Evolutionary conservation across 2,888 invertebrate species (phyloP), one percentile per base, ranked within the genome.

Genomic region (Agrochola macilenta): DNA sequence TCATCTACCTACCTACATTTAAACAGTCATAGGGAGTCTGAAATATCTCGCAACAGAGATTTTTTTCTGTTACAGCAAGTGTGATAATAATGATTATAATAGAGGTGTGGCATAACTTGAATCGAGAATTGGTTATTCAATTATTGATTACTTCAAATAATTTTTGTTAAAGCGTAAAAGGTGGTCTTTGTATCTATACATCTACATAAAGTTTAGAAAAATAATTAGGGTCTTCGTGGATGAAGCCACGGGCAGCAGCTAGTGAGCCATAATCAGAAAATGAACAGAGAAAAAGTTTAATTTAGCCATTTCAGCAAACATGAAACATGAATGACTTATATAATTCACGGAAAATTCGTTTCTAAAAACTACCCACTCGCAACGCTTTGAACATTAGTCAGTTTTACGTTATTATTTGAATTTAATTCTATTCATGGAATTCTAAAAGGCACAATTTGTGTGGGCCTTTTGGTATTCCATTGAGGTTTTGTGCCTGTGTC

Each of bases 341-440:
- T 23, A 39, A 49, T 49, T 76, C 23, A 30, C 30, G 30, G 39
- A 49, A 43, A 54, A n/a, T 14, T 2, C 2, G 7, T 57, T 57
- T 26, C 39, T 49, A 49, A 30, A 54, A 71, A 54, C 54, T 39
- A n/a, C 23, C 14, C 39, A 60, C 12, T 52, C 12, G 11, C 17
- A 52, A 43, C 5, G 7, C 9, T 78, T 58, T 57, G 17, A 74
- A 30, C 5, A 46, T 58, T 43, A 54, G 23, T 52, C 35, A 3
- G 57, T n/a, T 39, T 12, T 11, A 43, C n/a, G 39, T 63, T 70
- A 46, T 43, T 43, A 43, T 52, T 60, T 58, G n/a, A 80, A 64
- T 30, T 64, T 49, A 69, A 58, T 49, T 72, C 49, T 52, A 52
- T 80, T 80, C n/a, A 58, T 73, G 12, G 23, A 57, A 73, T 52